Conservation (phyloP, 2,888 invertebrate genomes). For the Drosophila kanekoi region DNA sequence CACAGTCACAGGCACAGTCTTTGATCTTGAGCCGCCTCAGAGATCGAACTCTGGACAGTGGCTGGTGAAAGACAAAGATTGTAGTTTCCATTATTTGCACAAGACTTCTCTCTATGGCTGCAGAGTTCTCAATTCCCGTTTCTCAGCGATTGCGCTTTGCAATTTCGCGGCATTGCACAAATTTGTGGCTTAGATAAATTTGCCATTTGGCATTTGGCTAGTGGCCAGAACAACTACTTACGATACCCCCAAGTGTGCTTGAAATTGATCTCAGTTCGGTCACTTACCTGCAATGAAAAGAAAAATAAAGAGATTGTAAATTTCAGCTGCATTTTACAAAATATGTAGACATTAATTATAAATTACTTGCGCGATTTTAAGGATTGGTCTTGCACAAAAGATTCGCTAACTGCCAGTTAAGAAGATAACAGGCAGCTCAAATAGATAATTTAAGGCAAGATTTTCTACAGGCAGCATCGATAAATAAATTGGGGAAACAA, state of each 20-base stretch:
- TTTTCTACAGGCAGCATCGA: background rate
- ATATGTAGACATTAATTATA: constrained; percentile 31
- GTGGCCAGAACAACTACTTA: constrained; percentile 58
- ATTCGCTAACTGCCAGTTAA: constrained; percentile 33
- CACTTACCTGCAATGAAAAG: constrained; percentile 68
- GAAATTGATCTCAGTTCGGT: constrained; percentile 33
- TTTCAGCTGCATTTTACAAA: constrained; percentile 30
- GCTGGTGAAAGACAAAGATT: constrained; percentile 58
- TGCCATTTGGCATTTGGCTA: constrained; percentile 59
- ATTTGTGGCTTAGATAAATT: constrained; percentile 53
- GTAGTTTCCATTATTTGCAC: constrained; percentile 46
- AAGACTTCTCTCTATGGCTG: constrained; percentile 29
- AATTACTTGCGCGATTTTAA: constrained; percentile 24
- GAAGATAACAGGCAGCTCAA: constrained; percentile 7
- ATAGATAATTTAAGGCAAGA: background rate
- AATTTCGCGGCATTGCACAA: constrained; percentile 40
- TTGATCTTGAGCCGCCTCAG: constrained; percentile 52
- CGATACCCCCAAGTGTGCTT: constrained; percentile 53
- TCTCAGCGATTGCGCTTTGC: constrained; percentile 12
- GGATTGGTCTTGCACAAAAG: constrained; percentile 29
- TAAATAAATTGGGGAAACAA: too few relatives aligned
- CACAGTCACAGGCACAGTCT: constrained; percentile 21
- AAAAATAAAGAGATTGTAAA: constrained; percentile 41
- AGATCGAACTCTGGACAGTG: constrained; percentile 29
- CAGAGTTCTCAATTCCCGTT: constrained; percentile 7